Conservation (phyloP, 2,797 vertebrate species). For the Galago senegalensis region DNA sequence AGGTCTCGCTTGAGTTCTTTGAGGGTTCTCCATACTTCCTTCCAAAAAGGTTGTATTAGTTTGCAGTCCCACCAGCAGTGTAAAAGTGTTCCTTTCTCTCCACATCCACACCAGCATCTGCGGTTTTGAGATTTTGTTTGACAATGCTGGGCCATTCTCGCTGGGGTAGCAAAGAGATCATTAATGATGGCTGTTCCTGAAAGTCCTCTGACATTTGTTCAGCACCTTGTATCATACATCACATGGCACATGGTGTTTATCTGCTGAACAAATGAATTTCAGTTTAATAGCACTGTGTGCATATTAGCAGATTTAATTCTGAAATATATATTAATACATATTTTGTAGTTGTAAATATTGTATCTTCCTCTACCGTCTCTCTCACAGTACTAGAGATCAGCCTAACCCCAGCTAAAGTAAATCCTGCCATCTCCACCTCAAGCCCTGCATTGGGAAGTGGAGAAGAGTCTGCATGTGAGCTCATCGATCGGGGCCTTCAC, state of each 20-base stretch:
- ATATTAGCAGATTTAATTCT: not conserved
- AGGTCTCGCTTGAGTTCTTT: too few relatives aligned
- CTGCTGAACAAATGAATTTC: conserved; percentile 47
- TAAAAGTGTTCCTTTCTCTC: too few relatives aligned
- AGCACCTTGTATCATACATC: not conserved
- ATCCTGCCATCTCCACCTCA: not conserved
- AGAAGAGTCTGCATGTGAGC: not conserved
- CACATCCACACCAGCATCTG: too few relatives aligned
- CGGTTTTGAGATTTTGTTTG: too few relatives aligned
- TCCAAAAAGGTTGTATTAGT: too few relatives aligned
- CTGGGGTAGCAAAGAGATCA: not conserved
- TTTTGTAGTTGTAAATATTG: not conserved
- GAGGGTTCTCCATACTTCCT: too few relatives aligned
- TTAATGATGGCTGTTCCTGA: not conserved
- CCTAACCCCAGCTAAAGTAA: not conserved
- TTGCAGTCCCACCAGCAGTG: too few relatives aligned
- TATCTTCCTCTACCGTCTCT: not conserved
- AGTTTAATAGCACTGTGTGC: not conserved
- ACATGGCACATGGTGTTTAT: not conserved
- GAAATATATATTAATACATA: not conserved
- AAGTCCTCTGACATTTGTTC: conserved; percentile 18
- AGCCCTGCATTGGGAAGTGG: not conserved
- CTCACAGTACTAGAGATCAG: not conserved
- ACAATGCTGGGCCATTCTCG: too few relatives aligned
- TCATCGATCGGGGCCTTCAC: not conserved